Conservation (phyloP, 2,113 vertebrate species). For the Phyllostomus hastatus region DNA sequence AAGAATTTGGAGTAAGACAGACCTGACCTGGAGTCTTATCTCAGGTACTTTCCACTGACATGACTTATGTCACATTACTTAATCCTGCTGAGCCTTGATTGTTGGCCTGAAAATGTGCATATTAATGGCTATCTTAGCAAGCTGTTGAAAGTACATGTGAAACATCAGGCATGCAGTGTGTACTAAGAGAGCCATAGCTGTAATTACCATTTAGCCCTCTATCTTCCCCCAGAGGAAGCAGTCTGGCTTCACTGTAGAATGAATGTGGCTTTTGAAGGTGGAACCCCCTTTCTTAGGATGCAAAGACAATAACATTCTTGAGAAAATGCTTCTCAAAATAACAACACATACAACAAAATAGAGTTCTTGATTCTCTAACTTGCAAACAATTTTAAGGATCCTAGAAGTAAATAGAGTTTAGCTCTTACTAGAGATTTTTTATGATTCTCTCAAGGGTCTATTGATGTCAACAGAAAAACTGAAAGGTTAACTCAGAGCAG, state of each 20-base stretch:
- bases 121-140: slow-evolving; percentile 10
- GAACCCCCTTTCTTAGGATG: neutral
- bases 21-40: neutral
- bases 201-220: neutral
- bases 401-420: neutral
- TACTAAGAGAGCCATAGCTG: neutral
- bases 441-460: neutral
- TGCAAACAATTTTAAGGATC: neutral
- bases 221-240: neutral
- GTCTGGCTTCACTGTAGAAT: neutral
- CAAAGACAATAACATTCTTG: neutral
- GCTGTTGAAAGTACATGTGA: neutral
- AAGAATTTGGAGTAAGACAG: neutral
- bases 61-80: neutral
- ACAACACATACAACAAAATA: neutral
- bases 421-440: neutral
- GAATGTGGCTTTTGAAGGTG: neutral
- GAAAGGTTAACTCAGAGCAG: neutral
- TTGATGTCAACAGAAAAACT: neutral
- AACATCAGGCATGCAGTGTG: neutral
- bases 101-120: neutral
- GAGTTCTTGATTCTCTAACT: neutral
- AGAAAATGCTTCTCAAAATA: neutral
- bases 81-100: neutral
- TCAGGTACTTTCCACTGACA: neutral